Percentiles rank a stretch among this genome's conserved stretches.
phyloP scores from a whole-genome alignment of 2,888 invertebrate species.

The Standfussiana lucernea region DNA sequence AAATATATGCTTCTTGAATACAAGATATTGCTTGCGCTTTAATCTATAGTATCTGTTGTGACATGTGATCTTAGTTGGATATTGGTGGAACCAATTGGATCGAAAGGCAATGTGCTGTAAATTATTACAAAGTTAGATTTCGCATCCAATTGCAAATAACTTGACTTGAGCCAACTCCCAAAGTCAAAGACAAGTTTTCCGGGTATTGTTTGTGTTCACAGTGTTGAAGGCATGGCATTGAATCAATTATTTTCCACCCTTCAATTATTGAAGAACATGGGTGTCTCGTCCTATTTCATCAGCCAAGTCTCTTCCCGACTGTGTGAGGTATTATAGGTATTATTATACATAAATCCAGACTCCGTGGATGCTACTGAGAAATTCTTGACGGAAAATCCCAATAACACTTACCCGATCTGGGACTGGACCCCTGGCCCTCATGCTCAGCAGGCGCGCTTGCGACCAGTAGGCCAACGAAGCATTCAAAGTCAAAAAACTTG shows the following conservation, averaged over 20 bases:
- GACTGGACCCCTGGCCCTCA: too few relatives aligned
- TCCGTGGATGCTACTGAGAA: too few relatives aligned
- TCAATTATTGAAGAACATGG: background rate
- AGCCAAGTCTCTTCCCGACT: background rate
- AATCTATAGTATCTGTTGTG: background rate
- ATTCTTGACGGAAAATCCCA: too few relatives aligned
- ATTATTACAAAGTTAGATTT: constrained; percentile 8
- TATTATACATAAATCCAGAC: too few relatives aligned
- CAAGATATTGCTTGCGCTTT: background rate
- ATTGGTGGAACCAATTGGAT: background rate
- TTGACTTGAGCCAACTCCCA: background rate
- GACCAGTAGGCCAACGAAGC: too few relatives aligned
- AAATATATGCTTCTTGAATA: background rate
- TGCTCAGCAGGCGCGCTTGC: too few relatives aligned
- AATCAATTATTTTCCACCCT: background rate
- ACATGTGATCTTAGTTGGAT: constrained; percentile 20
- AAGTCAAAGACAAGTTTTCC: background rate
- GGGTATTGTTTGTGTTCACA: background rate
- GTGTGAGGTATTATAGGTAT: too few relatives aligned
- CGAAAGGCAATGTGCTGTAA: constrained; percentile 6
- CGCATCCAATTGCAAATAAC: background rate
- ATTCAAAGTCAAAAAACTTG: too few relatives aligned
- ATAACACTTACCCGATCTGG: too few relatives aligned
- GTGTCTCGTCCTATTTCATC: background rate
- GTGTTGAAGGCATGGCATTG: background rate